These are phyloP conservation scores for Chromoteleia sp. DNA, from an alignment of 2,888 invertebrate species.

Conservation along the genomic window DNA sequence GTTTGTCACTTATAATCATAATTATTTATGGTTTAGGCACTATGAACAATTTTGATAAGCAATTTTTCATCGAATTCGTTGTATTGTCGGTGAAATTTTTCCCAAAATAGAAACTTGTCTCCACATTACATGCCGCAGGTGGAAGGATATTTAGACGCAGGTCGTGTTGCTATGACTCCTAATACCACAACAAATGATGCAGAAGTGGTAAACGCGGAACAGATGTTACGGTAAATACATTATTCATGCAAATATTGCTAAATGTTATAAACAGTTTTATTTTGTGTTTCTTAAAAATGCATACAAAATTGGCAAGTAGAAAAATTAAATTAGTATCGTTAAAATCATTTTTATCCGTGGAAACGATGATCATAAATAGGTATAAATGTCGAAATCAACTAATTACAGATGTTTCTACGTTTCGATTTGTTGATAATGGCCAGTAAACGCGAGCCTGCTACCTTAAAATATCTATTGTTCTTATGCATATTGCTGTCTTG, in stretches of 20 bases:
- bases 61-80: conserved; percentile 1
- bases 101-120: conserved; percentile 1
- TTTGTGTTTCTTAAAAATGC: too few relatives aligned
- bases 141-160: conserved; percentile 25
- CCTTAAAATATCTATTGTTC: conserved; percentile 52
- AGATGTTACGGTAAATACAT: conserved; percentile 3
- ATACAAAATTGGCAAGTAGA: neutral
- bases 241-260: conserved; percentile 3
- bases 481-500: conserved; percentile 36
- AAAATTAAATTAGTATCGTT: neutral
- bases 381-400: conserved; percentile 7
- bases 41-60: neutral
- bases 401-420: neutral
- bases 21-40: neutral
- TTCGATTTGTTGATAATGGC: conserved; percentile 15
- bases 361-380: conserved; percentile 1
- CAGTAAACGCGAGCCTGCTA: conserved; percentile 3
- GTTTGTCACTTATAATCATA: conserved; percentile 77
- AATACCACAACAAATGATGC: conserved; percentile 50
- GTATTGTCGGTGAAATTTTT: conserved; percentile 9
- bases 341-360: neutral
- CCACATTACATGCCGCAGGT: conserved; percentile 18
- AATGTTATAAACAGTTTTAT: neutral
- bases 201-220: conserved; percentile 3
- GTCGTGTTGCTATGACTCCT: conserved; percentile 56